These are phyloP conservation scores for Drosophila borealis DNA, from an alignment of 2,888 invertebrate species.

Conservation along the genomic window DNA sequence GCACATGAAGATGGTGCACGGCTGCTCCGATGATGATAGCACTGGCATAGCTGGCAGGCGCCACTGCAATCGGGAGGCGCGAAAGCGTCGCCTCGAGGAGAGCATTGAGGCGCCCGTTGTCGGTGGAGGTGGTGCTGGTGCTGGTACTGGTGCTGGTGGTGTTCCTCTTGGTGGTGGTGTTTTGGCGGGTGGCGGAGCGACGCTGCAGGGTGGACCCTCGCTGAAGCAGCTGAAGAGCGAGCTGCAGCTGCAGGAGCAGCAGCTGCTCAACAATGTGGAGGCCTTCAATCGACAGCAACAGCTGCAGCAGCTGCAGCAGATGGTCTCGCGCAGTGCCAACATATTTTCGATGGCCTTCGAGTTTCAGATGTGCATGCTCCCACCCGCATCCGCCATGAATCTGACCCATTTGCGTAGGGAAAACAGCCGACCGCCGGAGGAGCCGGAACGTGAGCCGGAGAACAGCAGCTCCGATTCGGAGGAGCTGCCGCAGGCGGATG, in stretches of 20 bases:
- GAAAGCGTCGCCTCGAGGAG: slow-evolving; percentile 83
- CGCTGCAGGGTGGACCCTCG: slow-evolving; percentile 47
- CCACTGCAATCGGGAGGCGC: slow-evolving; percentile 82
- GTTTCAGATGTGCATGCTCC: slow-evolving; percentile 64
- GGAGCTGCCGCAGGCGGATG: slow-evolving; percentile 16
- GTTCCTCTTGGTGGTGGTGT: no score
- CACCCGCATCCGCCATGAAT: slow-evolving; percentile 22
- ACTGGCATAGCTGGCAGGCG: slow-evolving; percentile 82
- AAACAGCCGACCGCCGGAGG: not conserved
- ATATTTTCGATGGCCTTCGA: slow-evolving; percentile 81
- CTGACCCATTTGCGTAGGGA: not conserved
- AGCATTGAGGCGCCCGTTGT: slow-evolving; percentile 48
- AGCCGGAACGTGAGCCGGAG: slow-evolving; percentile 50
- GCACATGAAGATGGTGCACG: slow-evolving; percentile 93
- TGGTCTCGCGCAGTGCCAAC: slow-evolving; percentile 48
- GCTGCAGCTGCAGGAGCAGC: slow-evolving; percentile 82
- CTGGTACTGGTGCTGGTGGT: not conserved
- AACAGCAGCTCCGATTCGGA: slow-evolving; percentile 58
- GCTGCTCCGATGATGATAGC: slow-evolving; percentile 73
- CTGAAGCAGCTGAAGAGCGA: slow-evolving; percentile 79
- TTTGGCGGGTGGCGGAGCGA: not conserved
- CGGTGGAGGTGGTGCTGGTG: not conserved
- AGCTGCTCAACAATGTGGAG: slow-evolving; percentile 68
- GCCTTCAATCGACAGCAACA: slow-evolving; percentile 75
- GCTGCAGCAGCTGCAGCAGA: slow-evolving; percentile 63